Evolutionary conservation across 2,888 invertebrate species (phyloP).

Genomic region (Drosophila prostipennis): DNA sequence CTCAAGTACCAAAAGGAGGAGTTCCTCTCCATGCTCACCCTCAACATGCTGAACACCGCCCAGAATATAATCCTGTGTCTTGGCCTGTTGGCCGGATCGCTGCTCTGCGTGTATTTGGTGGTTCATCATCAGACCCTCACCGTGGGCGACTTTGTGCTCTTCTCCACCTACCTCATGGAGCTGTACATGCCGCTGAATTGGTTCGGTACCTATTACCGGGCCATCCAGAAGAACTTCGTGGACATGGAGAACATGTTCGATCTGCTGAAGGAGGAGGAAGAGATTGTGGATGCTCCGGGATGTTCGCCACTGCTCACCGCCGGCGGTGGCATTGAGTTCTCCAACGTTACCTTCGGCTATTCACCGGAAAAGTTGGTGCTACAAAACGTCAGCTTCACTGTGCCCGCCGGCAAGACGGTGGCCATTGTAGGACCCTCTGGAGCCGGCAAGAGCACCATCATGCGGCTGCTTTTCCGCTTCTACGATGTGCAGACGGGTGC

Average conservation of each 20-base stretch:
- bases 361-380: conserved; percentile 90
- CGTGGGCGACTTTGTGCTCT: conserved; percentile 98
- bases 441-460: conserved; percentile 97
- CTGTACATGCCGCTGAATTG: conserved; percentile 98
- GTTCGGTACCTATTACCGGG: conserved; percentile 99
- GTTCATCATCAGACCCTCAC: conserved; percentile 89
- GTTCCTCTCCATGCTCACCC: conserved; percentile 93
- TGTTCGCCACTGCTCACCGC: conserved; percentile 88
- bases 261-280: conserved; percentile 93
- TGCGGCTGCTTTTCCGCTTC: conserved; percentile 97
- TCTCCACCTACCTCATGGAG: conserved; percentile 97
- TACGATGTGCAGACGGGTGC: conserved; percentile 96
- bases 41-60: conserved; percentile 94
- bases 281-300: conserved; percentile 93
- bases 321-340: conserved; percentile 93
- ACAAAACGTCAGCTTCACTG: conserved; percentile 91
- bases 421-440: conserved; percentile 95
- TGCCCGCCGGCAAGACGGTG: conserved; percentile 93
- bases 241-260: conserved; percentile 99
- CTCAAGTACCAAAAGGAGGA: conserved; percentile 94
- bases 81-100: conserved; percentile 93
- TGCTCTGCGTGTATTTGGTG: conserved; percentile 95
- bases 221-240: conserved; percentile 98
- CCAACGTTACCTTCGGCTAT: conserved; percentile 95
- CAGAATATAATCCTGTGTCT: conserved; percentile 96